Percentiles rank a stretch among this genome's conserved stretches.
These are phyloP conservation scores for Trachythela sp. DNA, from an alignment of 64 coral and sea anemone genomes.

Conservation along the genomic window DNA sequence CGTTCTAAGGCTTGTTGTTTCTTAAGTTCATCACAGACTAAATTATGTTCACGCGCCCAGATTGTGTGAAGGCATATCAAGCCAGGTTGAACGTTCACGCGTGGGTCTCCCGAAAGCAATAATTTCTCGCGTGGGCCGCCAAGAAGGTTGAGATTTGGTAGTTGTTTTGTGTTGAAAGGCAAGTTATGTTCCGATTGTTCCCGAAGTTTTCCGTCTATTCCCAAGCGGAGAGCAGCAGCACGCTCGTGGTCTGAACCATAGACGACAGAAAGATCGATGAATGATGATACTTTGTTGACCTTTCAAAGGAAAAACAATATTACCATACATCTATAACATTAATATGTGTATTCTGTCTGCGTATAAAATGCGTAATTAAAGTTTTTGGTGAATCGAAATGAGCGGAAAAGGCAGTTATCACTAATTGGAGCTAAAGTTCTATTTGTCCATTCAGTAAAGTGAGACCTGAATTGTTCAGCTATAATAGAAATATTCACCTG, in stretches of 20 bases:
- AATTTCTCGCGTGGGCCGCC: constrained; percentile 90
- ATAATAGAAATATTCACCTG: constrained; percentile 44
- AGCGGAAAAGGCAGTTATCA: no score
- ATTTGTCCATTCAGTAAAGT: no score
- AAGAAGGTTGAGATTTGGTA: constrained; percentile 86
- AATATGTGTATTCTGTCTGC: no score
- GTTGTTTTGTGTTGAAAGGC: constrained; percentile 63
- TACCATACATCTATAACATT: no score
- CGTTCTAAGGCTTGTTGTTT: constrained; percentile 38
- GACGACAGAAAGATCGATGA: constrained; percentile 78
- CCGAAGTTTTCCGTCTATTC: constrained; percentile 73
- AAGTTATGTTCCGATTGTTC: constrained; percentile 66
- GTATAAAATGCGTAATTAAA: no score
- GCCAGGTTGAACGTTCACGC: constrained; percentile 97
- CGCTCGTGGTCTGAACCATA: constrained; percentile 76
- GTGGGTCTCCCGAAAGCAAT: constrained; percentile 86
- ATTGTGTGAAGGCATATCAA: constrained; percentile 88
- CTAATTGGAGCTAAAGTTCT: no score
- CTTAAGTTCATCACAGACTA: constrained; percentile 77
- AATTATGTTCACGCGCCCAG: constrained; percentile 89
- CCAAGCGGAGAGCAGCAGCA: constrained; percentile 47
- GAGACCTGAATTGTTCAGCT: no score
- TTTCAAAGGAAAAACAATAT: background rate
- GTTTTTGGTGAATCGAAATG: no score
- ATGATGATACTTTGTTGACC: constrained; percentile 96